These are phyloP conservation scores for Alligator sinensis DNA, from an alignment of 2,113 vertebrate genomes.

Conservation along the genomic window DNA sequence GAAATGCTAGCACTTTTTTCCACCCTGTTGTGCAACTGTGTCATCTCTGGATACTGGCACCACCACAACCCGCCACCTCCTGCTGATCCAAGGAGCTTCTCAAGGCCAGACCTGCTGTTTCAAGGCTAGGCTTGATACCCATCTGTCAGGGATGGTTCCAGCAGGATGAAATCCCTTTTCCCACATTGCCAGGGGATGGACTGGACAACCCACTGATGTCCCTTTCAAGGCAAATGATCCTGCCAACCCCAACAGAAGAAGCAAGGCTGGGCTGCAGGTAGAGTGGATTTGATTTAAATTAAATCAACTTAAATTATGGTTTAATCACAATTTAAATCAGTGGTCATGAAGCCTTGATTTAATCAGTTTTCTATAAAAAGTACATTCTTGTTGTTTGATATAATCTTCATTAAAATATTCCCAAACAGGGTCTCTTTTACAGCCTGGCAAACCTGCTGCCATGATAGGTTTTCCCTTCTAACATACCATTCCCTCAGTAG, in stretches of 20 bases:
- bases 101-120: neutral
- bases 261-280: neutral
- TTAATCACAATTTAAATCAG: too few species aligned
- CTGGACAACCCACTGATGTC: neutral
- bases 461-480: too few species aligned
- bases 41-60: neutral
- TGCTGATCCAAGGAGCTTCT: neutral
- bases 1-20: neutral
- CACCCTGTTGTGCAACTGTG: neutral
- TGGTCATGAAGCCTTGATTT: too few species aligned
- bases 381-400: too few species aligned
- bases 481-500: too few species aligned
- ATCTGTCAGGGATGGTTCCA: neutral
- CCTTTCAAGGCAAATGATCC: fast-evolving
- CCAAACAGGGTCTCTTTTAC: too few species aligned
- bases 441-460: too few species aligned
- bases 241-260: neutral
- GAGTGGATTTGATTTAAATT: too few species aligned
- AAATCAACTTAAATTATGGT: too few species aligned
- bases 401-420: too few species aligned
- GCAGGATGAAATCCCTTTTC: neutral
- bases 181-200: too few species aligned
- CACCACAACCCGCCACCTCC: neutral
- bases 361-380: too few species aligned
- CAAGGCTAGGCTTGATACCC: neutral